Evolutionary conservation across 2,113 vertebrate species (phyloP), one percentile per base, ranked within the genome.

Genomic region (Scophthalmus maximus): DNA sequence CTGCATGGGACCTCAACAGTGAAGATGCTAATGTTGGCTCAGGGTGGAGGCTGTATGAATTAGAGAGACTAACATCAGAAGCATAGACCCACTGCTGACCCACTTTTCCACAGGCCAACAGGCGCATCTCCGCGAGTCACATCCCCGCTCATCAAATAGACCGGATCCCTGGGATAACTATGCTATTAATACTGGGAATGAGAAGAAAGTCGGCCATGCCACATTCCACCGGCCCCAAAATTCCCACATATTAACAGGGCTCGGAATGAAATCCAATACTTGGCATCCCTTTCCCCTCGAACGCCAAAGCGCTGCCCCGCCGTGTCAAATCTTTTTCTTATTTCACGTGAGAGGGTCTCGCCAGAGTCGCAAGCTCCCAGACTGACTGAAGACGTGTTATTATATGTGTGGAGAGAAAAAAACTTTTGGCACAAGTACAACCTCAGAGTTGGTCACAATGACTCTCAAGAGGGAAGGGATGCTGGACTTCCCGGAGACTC

Each of bases 161-260:
- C 36, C 40, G 10, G 63, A 83, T 76, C 69, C 69, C 76, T 71
- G 36, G 65, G 59, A 79, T 78, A 83, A 86, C 68, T 58, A 36
- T 15, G 71, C 86, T 86, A 89, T 90, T 89, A 87, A 89, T 89
- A 91, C 72, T 79, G 70, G 79, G 77, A 80, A 74, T 71, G 59
- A 78, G 79, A 84, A 80, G 77, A 84, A 88, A 86, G 86, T 82
- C 32, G 11, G 77, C 63, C 81, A 73, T 26, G 56, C 61, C 60
- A 71, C 86, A 93, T 91, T 91, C 84, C 88, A 60, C 46, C 32
- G 72, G 60, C 66, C 36, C 72, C 47, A 17, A 61, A 64, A 79
- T 87, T 87, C 90, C 86, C 81, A 85, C 82, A 83, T 82, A 83
- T 89, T 83, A 88, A 76, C 80, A 64, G 68, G 64, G 73, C 83